Evolutionary conservation across 1,140 invertebrate genomes (phyloP), one percentile per base, ranked within the genome.

Genomic region (Magallana gigas): DNA sequence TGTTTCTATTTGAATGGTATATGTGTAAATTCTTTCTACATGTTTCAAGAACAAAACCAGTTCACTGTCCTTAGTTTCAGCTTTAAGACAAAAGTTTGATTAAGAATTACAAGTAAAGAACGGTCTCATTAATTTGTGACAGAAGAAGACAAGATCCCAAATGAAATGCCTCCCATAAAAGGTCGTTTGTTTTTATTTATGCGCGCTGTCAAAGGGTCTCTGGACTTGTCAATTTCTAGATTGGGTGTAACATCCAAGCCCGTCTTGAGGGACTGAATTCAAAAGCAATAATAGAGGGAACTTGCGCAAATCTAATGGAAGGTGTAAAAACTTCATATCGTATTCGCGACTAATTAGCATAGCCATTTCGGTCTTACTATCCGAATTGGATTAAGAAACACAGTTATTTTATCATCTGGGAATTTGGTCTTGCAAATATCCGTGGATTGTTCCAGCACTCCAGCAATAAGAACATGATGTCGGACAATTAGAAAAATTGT

Each of bases 111-210:
- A 16, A 76, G 8, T 12, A 0, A 23, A 29, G 36, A 29, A 76
- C 36, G 6, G 16, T n/a, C 68, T 76, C 36, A 12, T 76, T 76
- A 23, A 76, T 76, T 76, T 29, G 68, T 76, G 23, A 76, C 23
- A 76, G 11, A 76, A 29, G 68, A 76, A 76, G 23, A 76, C 68
- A 23, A 76, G 18, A 29, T 9, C 23, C 68, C 68, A 76, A 76
- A 76, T 76, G 23, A 76, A 76, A 76, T 36, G 68, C 23, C 23
- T 76, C 23, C 68, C 36, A 76, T 76, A 76, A 76, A 76, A 29
- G 68, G 68, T 76, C 68, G 68, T 76, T 76, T 76, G 68, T 76
- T 76, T 76, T 76, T 76, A 76, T 76, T 76, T 76, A 76, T 76
- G 68, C 68, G 0, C 23, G 8, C 68, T 76, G 18, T 76, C 18